phyloP scores from a whole-genome alignment of 2,113 vertebrate genomes.

The Origma solitaria region DNA sequence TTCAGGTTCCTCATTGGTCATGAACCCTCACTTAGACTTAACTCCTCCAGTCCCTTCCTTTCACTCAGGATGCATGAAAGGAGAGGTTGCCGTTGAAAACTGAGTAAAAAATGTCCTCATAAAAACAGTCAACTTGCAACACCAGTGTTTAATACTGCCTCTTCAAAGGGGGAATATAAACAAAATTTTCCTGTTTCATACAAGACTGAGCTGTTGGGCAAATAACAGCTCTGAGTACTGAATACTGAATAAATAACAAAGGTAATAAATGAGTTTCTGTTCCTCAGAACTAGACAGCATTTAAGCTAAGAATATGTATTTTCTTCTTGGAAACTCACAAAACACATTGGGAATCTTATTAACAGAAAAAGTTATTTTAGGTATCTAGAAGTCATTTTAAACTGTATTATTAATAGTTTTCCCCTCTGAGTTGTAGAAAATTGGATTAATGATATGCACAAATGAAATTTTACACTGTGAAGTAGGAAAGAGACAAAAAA shows the following conservation, averaged over 20 bases:
- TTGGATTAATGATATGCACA: not conserved
- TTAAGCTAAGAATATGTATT: not conserved
- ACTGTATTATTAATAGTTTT: not conserved
- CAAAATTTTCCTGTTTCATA: not conserved
- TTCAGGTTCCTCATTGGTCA: not conserved
- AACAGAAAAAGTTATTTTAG: not conserved
- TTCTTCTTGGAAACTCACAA: not conserved
- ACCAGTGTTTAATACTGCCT: not conserved
- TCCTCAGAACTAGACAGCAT: not conserved
- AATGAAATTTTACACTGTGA: not conserved
- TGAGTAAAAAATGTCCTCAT: not conserved
- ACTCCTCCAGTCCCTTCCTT: not conserved
- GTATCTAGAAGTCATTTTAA: not conserved
- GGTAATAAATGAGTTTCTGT: not conserved
- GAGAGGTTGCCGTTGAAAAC: not conserved
- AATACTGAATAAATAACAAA: not conserved
- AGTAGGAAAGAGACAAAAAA: not conserved
- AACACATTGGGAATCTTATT: not conserved
- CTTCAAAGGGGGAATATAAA: not conserved
- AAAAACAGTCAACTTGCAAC: not conserved
- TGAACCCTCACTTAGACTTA: not conserved
- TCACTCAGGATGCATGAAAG: too few relatives aligned
- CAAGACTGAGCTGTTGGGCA: not conserved
- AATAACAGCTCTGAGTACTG: not conserved
- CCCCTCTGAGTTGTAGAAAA: not conserved